Evolutionary conservation across 2,888 invertebrate species (phyloP).

Genomic region (Folsomia manolachei): DNA sequence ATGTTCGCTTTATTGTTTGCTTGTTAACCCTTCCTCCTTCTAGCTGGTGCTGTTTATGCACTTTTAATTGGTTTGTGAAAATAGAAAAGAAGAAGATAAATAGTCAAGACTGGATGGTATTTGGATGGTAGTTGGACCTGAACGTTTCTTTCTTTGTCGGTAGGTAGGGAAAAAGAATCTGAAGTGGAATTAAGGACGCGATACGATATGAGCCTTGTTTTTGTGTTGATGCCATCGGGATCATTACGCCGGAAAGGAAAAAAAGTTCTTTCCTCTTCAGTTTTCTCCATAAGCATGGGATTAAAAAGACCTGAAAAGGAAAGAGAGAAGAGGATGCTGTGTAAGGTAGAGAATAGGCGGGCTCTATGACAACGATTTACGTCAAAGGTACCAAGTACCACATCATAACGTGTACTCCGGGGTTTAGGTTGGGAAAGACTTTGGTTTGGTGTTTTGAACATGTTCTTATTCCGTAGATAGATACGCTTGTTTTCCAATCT

Average conservation of each 20-base stretch:
- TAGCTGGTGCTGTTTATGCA: not conserved
- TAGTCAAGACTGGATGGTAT: not conserved
- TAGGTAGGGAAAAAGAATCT: too few relatives aligned
- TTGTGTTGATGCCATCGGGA: not conserved
- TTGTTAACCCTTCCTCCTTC: not conserved
- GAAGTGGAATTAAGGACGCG: not conserved
- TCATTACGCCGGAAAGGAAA: not conserved
- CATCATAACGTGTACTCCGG: not conserved
- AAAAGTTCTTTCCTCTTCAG: not conserved
- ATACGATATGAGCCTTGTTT: not conserved
- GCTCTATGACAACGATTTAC: slow-evolving; percentile 27
- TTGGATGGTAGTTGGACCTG: not conserved
- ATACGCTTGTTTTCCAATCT: not conserved
- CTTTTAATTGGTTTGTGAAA: too few relatives aligned
- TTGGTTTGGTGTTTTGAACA: not conserved
- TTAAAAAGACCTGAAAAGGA: not conserved
- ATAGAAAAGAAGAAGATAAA: too few relatives aligned
- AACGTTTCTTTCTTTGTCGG: not conserved
- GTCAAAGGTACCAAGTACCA: slow-evolving; percentile 10
- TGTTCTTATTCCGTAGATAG: too few relatives aligned
- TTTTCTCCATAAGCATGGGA: not conserved
- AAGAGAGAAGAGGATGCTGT: not conserved
- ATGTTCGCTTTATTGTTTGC: not conserved
- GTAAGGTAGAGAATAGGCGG: slow-evolving; percentile 22
- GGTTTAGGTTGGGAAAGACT: not conserved